Base-by-base conservation (phyloP, 1,140 invertebrate genomes). In the Nasonia vitripennis region DNA sequence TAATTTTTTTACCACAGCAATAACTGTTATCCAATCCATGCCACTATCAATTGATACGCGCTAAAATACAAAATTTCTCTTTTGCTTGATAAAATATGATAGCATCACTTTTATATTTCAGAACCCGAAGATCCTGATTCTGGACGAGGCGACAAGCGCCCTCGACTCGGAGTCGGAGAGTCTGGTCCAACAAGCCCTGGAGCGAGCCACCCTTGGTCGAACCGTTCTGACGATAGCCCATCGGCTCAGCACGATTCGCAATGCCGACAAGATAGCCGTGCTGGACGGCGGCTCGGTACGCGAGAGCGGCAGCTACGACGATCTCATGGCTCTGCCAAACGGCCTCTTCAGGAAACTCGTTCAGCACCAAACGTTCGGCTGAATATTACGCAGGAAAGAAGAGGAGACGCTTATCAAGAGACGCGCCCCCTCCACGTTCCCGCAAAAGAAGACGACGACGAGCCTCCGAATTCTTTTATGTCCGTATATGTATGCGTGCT, bases 201-300 rank as follows among this genome's bases (percentile, higher is more conserved):
- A 98, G 88, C 94, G 95, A 77, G 96, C 97, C 2, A 95, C 97
- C 77, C 95, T 96, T 93, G 97, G 97, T 31, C 95, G 98, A 74
- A 99, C 98, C 2, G 97, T 98, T 0, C 91, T 99, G 7, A 98
- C 98, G 0, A 99, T 99, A 87, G 98, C 98, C 14, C 98, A 99
- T 90, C 94, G 98, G 81, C 93, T 99, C 11, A 98, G 98, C 87
- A 99, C 98, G 0, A 98, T 99, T 86, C 96, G 97, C 89, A 97
- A 98, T 90, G 98, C 98, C 0, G 95, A 98, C 92, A 94, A 95
- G 89, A 99, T 99, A 77, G 96, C 98, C 0, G 98, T 99, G 0
- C 91, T 99, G 62, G 95, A 97, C 37, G 94, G 96, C 71, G 99
- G 99, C 0, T 89, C 91, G 67, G 95, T 99, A 1, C 95, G 95